Evolutionary conservation across 1,140 invertebrate species (phyloP), one percentile per base, ranked within the genome.

Genomic region (Pygmarrhopalites habei): DNA sequence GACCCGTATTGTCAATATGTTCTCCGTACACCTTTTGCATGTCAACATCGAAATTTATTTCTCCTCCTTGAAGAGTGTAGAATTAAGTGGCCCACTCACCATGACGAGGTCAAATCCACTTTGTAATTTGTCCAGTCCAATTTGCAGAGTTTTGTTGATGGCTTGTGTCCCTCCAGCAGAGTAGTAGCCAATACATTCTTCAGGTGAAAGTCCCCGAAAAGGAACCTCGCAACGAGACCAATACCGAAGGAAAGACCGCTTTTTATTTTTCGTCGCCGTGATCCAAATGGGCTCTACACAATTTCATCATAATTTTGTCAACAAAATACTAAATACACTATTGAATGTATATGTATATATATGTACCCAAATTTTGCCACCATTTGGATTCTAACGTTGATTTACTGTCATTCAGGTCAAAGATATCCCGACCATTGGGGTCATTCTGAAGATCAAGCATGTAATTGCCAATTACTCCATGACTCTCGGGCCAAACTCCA

Each of bases 261-360:
- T 73, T 7, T 73, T 72, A 67, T 75, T 62, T 41, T 68, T 65
- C 32, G 66, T 46, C 1, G 75, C 74, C 7, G 74, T 72, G 5
- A 75, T 73, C 76, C 77, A 79, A 43, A 74, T 65, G 1, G 75
- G 77, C 62, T 76, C 76, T n/a, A n/a, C n/a, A n/a, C n/a, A n/a
- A n/a, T n/a, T n/a, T n/a, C n/a, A n/a, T n/a, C n/a, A n/a, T n/a
- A n/a, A n/a, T n/a, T n/a, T n/a, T n/a, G n/a, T n/a, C n/a, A n/a
- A n/a, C n/a, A n/a, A n/a, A n/a, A n/a, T n/a, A n/a, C n/a, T n/a
- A n/a, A n/a, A n/a, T n/a, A n/a, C n/a, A n/a, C n/a, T n/a, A n/a
- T n/a, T n/a, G n/a, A n/a, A n/a, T n/a, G n/a, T n/a, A n/a, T n/a
- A n/a, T n/a, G n/a, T n/a, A n/a, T n/a, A n/a, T n/a, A n/a, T n/a